Conservation (phyloP, 2,888 invertebrate genomes). For the Oscheius sp. region DNA sequence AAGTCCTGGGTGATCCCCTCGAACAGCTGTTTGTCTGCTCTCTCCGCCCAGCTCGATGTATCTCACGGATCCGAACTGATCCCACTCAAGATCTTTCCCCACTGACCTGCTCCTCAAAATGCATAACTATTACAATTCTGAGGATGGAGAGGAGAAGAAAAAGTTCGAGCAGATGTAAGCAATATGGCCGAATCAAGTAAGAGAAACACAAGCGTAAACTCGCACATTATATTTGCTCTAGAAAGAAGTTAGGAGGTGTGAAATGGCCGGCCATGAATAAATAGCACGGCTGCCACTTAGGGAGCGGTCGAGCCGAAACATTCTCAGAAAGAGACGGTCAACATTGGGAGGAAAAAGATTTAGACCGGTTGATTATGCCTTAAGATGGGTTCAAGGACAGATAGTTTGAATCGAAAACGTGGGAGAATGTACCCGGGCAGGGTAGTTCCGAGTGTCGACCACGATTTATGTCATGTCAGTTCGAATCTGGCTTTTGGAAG, state of each 20-base stretch:
- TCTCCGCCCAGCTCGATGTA: no score
- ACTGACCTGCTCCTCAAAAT: no score
- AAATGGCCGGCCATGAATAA: conserved; percentile 37
- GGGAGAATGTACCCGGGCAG: conserved; percentile 4
- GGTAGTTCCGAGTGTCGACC: conserved; percentile 20
- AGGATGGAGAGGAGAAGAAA: no score
- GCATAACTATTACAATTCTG: no score
- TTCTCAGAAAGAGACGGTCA: conserved; percentile 11
- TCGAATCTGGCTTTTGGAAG: no score
- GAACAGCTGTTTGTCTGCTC: no score
- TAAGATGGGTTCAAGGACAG: neutral
- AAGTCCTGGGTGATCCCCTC: no score
- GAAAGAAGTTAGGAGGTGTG: conserved; percentile 25
- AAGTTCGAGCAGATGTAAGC: no score
- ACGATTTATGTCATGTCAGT: conserved; percentile 31
- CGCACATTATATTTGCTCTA: neutral
- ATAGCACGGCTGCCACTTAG: conserved; percentile 30
- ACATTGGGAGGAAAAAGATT: conserved; percentile 9
- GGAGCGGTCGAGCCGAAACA: conserved; percentile 30
- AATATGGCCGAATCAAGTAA: no score
- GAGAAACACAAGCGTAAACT: neutral
- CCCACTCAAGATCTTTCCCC: no score
- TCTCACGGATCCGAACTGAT: no score
- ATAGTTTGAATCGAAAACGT: neutral
- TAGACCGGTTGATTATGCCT: conserved; percentile 14